Evolutionary conservation across 2,888 invertebrate species (phyloP), one percentile per base, ranked within the genome.

Genomic region (Hylaea fasciaria): DNA sequence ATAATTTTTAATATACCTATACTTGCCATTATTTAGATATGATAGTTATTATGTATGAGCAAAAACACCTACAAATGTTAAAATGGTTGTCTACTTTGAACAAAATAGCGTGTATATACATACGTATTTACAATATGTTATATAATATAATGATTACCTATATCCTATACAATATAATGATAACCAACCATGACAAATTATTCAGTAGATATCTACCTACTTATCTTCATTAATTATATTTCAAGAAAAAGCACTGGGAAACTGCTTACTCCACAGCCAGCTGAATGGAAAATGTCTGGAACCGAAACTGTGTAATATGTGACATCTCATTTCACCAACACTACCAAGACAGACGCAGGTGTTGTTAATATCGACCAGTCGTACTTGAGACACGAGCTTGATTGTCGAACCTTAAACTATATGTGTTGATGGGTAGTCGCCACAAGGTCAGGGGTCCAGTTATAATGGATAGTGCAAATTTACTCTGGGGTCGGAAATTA

Each of bases 401-500:
- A 65, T 69, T 63, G 63, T 63, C 59, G 22, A 57, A 52, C 39
- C 58, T 53, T 48, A 53, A 65, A 59, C 45, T 55, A 35, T 54
- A 50, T 28, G 49, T 62, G 51, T 44, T 57, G 57, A 56, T 50
- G 53, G 14, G 44, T 62, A 51, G 32, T 47, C 40, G 13, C n/a
- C 57, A 53, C 52, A 72, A 76, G 70, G 59, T 70, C 54, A 73
- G 52, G 47, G 77, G 32, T 76, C 81, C 69, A 41, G 12, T 58
- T 72, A 73, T 64, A 68, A 43, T 77, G 77, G 81, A 72, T 74
- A 77, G 75, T 76, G 70, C 60, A 63, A 73, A 72, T 81, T 76
- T 76, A 77, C 77, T 75, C 70, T 50, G 71, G 72, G 74, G 81
- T 75, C 76, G 77, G 76, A 78, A 79, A 80, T 78, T 79, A 77